These are phyloP conservation scores for Galaxias olidus DNA, from an alignment of 2,797 vertebrate genomes.

Conservation along the genomic window DNA sequence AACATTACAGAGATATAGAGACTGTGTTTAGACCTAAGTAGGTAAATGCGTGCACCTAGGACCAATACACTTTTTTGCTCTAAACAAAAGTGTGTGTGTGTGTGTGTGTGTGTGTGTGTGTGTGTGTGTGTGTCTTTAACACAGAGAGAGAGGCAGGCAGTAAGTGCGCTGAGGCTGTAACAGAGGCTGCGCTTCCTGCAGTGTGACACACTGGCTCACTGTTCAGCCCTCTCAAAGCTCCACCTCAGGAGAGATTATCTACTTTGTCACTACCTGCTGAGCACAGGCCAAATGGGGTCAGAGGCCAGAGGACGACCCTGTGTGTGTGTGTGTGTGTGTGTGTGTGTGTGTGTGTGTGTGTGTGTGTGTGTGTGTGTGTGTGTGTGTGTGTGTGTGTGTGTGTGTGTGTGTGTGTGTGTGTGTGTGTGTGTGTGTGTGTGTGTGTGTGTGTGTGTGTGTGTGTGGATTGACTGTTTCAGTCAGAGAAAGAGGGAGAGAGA, in stretches of 20 bases:
- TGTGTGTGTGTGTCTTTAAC: too few relatives aligned
- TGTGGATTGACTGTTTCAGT: too few relatives aligned
- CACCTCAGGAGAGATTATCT: constrained; percentile 73
- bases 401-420: neutral
- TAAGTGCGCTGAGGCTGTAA: constrained; percentile 49
- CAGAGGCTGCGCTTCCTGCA: constrained; percentile 61
- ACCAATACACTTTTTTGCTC: too few relatives aligned
- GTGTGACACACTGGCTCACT: constrained; percentile 60
- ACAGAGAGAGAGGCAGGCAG: constrained; percentile 13
- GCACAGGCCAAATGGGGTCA: constrained; percentile 63
- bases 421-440: too few relatives aligned
- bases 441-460: neutral
- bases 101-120: too few relatives aligned
- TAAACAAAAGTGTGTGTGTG: too few relatives aligned
- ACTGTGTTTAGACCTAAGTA: neutral
- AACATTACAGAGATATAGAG: constrained; percentile 5
- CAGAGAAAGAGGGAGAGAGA: too few relatives aligned
- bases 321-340: constrained; percentile 38
- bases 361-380: neutral
- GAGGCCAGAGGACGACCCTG: constrained; percentile 38
- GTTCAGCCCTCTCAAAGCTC: constrained; percentile 55
- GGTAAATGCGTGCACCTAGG: too few relatives aligned
- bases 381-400: constrained; percentile 23
- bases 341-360: neutral
- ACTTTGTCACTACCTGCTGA: constrained; percentile 78